Base-by-base conservation (phyloP, 1,140 invertebrate genomes). In the Drosophila nannoptera region DNA sequence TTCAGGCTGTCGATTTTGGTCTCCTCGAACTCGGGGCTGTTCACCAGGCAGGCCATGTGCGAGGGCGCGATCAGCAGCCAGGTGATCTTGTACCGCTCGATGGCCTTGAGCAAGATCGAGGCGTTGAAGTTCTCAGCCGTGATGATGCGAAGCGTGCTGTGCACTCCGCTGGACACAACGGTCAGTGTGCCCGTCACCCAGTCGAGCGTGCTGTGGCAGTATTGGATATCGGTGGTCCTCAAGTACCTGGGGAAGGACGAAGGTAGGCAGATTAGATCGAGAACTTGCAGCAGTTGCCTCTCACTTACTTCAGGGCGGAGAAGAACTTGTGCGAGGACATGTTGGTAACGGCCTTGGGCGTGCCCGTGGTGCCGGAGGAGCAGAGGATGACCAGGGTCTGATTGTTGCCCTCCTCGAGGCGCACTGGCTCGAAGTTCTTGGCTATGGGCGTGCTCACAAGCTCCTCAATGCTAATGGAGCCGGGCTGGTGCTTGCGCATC, bases 341-440 rank as follows among this genome's bases (percentile, higher is more conserved):
- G 4, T 95, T 87, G 78, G 92, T 91, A 0, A 95, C 94, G 31
- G 94, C 94, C 90, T 96, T 96, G 2, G 95, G 94, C n/a, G 92
- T 84, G 54, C 95, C 94, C 35, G 94, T 95, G 8, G 94, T 95
- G 8, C 94, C 94, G 65, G 93, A 94, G 0, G 94, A 92, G 48
- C 75, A 90, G 2, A 90, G 64, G 49, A 91, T 87, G 7, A 75
- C 60, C 9, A 76, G 60, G 4, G 75, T 78, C 31, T 81, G 73
- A 35, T 82, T 72, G 2, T 49, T 55, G 31, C 75, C 77, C 2
- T 40, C 35, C 16, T 68, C 33, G 12, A 77, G 53, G n/a, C 55
- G 59, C 5, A 53, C 43, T 0, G 77, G 72, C 8, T 16, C 7
- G 33, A 65, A 74, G 46, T 61, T 16, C 12, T 48, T 16, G 7